Evolutionary conservation across 2,797 vertebrate genomes (phyloP).

Genomic region (Bradypus variegatus): DNA sequence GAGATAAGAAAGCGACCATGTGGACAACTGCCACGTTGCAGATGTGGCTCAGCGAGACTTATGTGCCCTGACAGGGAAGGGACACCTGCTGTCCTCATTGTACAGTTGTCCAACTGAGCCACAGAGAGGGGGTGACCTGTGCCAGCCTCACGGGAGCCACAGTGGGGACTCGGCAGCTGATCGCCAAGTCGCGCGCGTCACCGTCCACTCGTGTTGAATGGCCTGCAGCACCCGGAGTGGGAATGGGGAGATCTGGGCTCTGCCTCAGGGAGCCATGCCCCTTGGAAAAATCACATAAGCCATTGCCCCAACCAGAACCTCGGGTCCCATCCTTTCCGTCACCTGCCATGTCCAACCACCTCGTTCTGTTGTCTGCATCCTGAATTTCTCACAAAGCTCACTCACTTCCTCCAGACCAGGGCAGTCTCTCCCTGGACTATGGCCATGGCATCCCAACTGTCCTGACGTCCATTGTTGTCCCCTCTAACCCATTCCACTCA

Average conservation of each 20-base stretch:
- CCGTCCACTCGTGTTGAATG: accelerated
- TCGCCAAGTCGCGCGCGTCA: accelerated
- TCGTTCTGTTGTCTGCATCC: accelerated
- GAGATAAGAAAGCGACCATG: accelerated
- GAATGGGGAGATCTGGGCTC: accelerated
- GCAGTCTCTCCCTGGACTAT: accelerated
- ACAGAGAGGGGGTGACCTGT: accelerated
- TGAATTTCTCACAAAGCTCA: neutral
- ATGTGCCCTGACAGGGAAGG: accelerated
- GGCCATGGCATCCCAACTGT: neutral
- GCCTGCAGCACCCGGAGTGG: accelerated
- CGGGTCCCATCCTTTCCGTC: neutral
- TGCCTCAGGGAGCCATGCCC: accelerated
- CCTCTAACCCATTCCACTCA: accelerated
- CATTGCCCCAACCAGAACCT: accelerated
- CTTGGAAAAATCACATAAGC: neutral
- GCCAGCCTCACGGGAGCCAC: accelerated
- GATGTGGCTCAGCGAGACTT: accelerated
- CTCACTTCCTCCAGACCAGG: accelerated
- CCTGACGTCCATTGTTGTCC: neutral
- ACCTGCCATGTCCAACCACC: accelerated
- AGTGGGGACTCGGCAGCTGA: neutral
- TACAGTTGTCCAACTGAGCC: neutral
- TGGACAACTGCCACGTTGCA: accelerated
- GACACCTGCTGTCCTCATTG: accelerated